Evolutionary conservation across 2,113 vertebrate genomes (phyloP).

Genomic region (Elaphurus davidianus): DNA sequence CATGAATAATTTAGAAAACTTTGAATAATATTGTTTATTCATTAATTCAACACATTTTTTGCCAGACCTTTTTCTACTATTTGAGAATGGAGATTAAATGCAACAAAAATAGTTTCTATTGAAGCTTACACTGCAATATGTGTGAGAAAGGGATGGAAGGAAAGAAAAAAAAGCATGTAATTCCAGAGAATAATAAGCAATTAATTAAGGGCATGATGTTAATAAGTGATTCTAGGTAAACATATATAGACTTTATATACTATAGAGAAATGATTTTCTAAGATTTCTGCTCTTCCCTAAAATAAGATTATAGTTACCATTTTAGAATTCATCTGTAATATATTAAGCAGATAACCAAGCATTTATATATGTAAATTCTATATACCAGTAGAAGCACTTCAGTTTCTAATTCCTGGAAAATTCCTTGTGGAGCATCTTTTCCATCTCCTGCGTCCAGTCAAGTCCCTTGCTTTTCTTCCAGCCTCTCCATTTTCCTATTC

Average conservation of each 20-base stretch:
- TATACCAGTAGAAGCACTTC: neutral
- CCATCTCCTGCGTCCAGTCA: neutral
- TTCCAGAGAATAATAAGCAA: neutral
- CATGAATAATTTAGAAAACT: neutral
- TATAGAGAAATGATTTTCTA: neutral
- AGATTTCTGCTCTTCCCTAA: slow-evolving; percentile 15
- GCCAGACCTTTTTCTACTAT: neutral
- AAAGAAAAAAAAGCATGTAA: neutral
- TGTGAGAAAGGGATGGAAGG: neutral
- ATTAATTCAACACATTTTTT: neutral
- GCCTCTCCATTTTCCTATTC: neutral
- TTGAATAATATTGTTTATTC: neutral
- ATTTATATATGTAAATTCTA: neutral
- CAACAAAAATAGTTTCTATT: neutral
- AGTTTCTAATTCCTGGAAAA: neutral
- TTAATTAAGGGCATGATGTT: neutral
- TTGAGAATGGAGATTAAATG: neutral
- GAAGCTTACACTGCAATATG: neutral
- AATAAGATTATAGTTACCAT: neutral
- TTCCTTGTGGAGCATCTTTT: neutral
- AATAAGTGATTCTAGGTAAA: neutral
- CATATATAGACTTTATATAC: neutral
- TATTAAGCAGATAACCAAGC: neutral
- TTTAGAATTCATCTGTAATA: neutral
- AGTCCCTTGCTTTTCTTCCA: neutral